Percentiles rank a stretch among this genome's conserved stretches.
Evolutionary conservation across 2,797 vertebrate genomes (phyloP).

Genomic region (Esox masquinongy): DNA sequence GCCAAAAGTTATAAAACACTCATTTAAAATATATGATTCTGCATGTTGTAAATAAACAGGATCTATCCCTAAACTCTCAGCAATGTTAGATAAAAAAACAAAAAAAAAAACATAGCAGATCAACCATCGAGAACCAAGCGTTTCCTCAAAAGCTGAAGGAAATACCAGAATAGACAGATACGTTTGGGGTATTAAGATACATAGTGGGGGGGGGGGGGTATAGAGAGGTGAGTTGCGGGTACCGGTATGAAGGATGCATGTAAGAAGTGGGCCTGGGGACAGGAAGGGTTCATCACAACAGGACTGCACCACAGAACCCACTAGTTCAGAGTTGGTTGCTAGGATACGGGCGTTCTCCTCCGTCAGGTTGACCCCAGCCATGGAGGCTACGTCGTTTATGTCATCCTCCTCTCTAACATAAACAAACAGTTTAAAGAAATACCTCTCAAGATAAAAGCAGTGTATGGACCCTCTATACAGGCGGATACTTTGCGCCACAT

Average conservation of each 20-base stretch:
- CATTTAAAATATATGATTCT: too few relatives aligned
- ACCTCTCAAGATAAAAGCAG: neutral
- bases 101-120: too few relatives aligned
- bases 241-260: conserved; percentile 84
- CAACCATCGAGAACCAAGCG: too few relatives aligned
- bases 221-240: conserved; percentile 34
- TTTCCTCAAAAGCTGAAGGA: too few relatives aligned
- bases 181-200: neutral
- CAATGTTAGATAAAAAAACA: too few relatives aligned
- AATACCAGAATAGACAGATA: too few relatives aligned
- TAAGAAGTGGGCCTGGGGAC: conserved; percentile 69
- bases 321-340: conserved; percentile 70
- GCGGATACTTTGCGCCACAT: neutral
- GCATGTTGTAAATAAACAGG: too few relatives aligned
- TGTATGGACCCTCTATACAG: neutral
- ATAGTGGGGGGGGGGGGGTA: conserved; percentile 1
- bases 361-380: conserved; percentile 83
- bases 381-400: conserved; percentile 86
- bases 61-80: too few relatives aligned
- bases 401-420: conserved; percentile 82
- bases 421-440: conserved; percentile 10
- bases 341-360: conserved; percentile 82
- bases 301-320: conserved; percentile 84
- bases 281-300: conserved; percentile 90
- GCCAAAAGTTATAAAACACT: too few relatives aligned